Conservation (phyloP, 2,797 vertebrate species). For the Sebastiscus albofasciatus region DNA sequence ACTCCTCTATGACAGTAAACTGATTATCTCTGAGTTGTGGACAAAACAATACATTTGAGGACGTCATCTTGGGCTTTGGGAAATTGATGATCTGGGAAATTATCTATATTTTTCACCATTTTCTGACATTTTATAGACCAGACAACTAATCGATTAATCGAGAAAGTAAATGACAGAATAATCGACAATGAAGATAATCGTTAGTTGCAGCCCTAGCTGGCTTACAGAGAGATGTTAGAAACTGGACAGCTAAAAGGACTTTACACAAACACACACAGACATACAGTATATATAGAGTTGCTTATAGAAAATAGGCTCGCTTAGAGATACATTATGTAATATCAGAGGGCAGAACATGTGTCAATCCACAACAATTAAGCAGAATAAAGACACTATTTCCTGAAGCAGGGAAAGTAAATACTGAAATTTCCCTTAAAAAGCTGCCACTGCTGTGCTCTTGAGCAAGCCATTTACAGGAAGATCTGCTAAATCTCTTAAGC, state of each 20-base stretch:
- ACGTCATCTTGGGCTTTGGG: too few species aligned
- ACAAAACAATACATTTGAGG: too few species aligned
- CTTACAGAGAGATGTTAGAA: background rate
- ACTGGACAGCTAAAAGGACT: background rate
- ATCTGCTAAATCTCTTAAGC: conserved; percentile 46
- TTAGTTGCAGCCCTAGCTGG: too few species aligned
- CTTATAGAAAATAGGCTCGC: background rate
- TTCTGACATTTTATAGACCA: too few species aligned
- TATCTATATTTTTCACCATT: too few species aligned
- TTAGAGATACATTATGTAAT: background rate
- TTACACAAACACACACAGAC: background rate
- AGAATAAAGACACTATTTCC: background rate
- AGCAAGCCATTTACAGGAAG: conserved; percentile 32
- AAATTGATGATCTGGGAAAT: too few species aligned
- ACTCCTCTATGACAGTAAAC: too few species aligned
- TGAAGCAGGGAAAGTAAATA: background rate
- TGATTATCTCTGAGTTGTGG: too few species aligned
- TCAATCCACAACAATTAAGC: background rate
- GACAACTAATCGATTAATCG: too few species aligned
- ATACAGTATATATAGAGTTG: background rate
- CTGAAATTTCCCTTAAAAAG: conserved; percentile 5
- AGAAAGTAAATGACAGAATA: too few species aligned
- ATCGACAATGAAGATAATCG: too few species aligned
- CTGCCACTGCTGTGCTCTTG: conserved; percentile 8
- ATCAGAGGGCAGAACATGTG: background rate